Percentiles rank a stretch among this genome's conserved stretches.
Conservation (phyloP, 2,113 vertebrate genomes). For the Nipponia nippon region DNA sequence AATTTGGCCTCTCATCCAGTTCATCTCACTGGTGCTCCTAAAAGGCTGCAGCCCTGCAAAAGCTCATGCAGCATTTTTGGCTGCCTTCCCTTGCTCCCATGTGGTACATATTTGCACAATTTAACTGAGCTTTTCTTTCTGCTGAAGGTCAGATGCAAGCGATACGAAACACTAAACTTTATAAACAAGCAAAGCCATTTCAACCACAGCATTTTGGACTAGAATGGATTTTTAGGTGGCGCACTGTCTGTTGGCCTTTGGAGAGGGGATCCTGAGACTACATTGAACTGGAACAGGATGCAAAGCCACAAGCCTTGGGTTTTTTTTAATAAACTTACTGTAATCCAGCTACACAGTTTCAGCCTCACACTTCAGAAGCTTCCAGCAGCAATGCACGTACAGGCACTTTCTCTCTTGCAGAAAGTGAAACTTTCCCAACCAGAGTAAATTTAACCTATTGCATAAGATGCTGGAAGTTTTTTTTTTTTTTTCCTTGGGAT, state of each 20-base stretch:
- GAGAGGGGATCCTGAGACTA: constrained; percentile 48
- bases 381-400: constrained; percentile 36
- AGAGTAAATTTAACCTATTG: constrained; percentile 54
- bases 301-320: constrained; percentile 46
- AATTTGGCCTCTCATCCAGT: constrained; percentile 47
- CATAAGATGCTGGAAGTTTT: constrained; percentile 37
- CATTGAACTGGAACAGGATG: constrained; percentile 23
- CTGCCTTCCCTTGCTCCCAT: constrained; percentile 46
- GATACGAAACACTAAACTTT: constrained; percentile 63
- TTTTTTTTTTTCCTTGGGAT: background rate
- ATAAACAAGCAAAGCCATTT: constrained; percentile 62
- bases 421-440: constrained; percentile 60
- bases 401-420: constrained; percentile 37
- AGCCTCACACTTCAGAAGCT: constrained; percentile 42
- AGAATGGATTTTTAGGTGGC: constrained; percentile 50
- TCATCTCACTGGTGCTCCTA: constrained; percentile 48
- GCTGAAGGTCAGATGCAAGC: constrained; percentile 51
- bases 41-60: constrained; percentile 47
- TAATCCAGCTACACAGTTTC: constrained; percentile 47
- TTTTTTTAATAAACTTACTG: constrained; percentile 58
- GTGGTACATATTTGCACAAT: constrained; percentile 56
- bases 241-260: constrained; percentile 42
- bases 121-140: constrained; percentile 64
- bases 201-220: constrained; percentile 47
- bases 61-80: constrained; percentile 53